Evolutionary conservation across 1,140 invertebrate genomes (phyloP).

Genomic region (Lasioglossum albipes): DNA sequence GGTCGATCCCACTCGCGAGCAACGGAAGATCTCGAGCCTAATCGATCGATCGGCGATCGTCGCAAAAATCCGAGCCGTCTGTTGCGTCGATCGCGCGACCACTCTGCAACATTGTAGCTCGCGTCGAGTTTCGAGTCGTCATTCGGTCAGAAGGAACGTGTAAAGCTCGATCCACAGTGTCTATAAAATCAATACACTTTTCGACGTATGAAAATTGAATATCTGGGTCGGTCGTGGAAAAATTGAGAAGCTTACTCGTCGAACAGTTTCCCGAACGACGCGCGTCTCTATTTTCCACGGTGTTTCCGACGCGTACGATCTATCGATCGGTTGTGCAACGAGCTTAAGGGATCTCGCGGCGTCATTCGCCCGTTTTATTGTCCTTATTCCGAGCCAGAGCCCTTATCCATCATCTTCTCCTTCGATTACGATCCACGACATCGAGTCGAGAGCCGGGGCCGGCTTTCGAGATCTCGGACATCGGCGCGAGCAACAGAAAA

Average conservation of each 20-base stretch:
- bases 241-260: background rate
- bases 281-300: background rate
- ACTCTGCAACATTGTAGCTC: conserved; percentile 49
- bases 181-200: background rate
- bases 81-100: conserved; percentile 23
- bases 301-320: background rate
- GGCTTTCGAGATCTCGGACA: conserved; percentile 47
- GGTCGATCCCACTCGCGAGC: background rate
- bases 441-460: conserved; percentile 36
- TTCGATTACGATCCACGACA: conserved; percentile 61
- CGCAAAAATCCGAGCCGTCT: conserved; percentile 12
- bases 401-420: conserved; percentile 64
- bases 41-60: conserved; percentile 47
- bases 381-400: conserved; percentile 37
- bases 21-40: background rate
- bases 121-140: conserved; percentile 33
- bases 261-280: background rate
- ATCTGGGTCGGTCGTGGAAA: background rate
- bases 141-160: background rate
- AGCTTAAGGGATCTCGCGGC: conserved; percentile 28
- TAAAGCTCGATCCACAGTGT: conserved; percentile 29
- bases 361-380: conserved; percentile 34
- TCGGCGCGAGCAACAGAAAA: conserved; percentile 23
- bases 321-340: conserved; percentile 3
- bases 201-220: background rate